Conservation (phyloP, 2,113 vertebrate species). For the Geothlypis trichas region DNA sequence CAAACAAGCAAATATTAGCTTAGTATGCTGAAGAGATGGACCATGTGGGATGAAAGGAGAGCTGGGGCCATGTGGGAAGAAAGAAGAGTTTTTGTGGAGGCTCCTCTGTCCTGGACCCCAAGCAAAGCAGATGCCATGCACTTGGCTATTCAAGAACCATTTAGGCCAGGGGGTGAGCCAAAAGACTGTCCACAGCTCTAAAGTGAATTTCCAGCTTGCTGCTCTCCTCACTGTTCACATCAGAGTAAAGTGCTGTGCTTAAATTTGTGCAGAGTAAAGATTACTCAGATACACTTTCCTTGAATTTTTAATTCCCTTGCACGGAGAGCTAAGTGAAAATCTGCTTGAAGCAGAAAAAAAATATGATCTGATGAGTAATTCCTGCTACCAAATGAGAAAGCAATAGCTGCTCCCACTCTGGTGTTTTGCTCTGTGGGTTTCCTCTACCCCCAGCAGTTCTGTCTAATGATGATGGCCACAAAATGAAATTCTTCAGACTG, state of each 20-base stretch:
- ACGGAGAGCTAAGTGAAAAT: background rate
- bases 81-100: background rate
- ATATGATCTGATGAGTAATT: background rate
- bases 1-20: background rate
- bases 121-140: background rate
- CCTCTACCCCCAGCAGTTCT: background rate
- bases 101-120: background rate
- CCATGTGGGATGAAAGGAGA: background rate
- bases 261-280: background rate
- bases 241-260: background rate
- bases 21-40: background rate
- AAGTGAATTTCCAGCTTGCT: background rate
- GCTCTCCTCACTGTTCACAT: background rate
- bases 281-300: background rate
- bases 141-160: background rate
- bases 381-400: conserved; percentile 26
- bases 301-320: background rate
- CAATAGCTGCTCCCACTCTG: background rate
- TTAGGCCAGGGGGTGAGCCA: background rate
- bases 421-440: conserved; percentile 25
- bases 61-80: background rate
- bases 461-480: conserved; percentile 12
- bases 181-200: background rate
- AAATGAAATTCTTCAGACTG: conserved; percentile 34
- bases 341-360: background rate